Evolutionary conservation across 2,113 vertebrate genomes (phyloP).

Genomic region (Callospermophilus lateralis): DNA sequence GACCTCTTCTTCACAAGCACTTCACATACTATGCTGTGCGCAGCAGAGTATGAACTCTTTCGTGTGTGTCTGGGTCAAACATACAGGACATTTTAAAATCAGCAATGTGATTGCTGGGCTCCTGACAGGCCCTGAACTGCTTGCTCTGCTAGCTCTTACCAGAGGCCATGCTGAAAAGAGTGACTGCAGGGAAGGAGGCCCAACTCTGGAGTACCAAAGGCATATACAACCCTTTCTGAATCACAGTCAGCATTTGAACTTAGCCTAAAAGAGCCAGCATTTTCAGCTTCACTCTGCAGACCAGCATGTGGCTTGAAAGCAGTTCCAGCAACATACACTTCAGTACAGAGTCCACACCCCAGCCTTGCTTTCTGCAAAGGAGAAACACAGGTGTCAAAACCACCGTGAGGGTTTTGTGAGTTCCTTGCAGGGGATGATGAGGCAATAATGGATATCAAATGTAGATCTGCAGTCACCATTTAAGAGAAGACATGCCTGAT

Average conservation of each 20-base stretch:
- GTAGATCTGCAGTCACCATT: not conserved
- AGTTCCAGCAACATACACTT: not conserved
- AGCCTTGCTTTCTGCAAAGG: not conserved
- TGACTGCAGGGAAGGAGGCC: not conserved
- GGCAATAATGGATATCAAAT: not conserved
- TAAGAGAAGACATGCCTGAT: not conserved
- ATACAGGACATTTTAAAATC: not conserved
- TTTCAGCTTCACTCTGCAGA: not conserved
- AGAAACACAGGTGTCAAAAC: not conserved
- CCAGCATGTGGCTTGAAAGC: not conserved
- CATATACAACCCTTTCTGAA: not conserved
- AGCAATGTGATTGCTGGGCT: not conserved
- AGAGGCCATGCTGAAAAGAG: not conserved
- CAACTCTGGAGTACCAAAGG: not conserved
- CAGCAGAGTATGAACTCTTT: not conserved
- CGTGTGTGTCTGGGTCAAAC: not conserved
- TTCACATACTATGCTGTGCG: not conserved
- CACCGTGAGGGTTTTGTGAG: not conserved
- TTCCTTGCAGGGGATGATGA: not conserved
- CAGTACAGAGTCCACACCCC: not conserved
- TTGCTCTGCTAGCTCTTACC: not conserved
- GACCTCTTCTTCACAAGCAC: not conserved
- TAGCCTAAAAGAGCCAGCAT: not conserved
- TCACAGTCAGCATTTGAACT: not conserved
- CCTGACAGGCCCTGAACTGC: not conserved